Evolutionary conservation across 2,888 invertebrate genomes (phyloP), one percentile per base, ranked within the genome.

Genomic region (Nemotelus pantherinus): DNA sequence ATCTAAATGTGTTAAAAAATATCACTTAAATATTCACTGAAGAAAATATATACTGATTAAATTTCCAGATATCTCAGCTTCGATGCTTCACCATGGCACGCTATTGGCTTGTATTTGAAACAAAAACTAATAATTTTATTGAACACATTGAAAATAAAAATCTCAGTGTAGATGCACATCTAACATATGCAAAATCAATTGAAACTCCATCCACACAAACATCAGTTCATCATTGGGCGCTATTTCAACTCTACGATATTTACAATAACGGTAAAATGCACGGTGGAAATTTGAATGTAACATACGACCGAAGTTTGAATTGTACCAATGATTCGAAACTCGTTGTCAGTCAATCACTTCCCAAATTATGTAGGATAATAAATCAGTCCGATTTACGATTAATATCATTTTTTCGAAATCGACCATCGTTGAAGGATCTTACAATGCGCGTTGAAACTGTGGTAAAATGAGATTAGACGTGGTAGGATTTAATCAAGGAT

Each of bases 201-300:
- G 78, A 80, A 0, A 25, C 58, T n/a, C 78, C 74, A 53, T 57
- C 60, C 5, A 25, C 44, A n/a, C 43, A 50, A n/a, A 2, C 2
- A 9, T 74, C 57, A 7, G 45, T 25, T 25, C 25, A 25, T 25
- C 25, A 25, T 25, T 25, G 25, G 25, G 25, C 9, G 7, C 9
- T 55, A 55, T 74, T 74, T 60, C 43, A 47, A 6, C 50, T 84
- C 7, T 85, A 83, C 65, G 87, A 87, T 82, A 82, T 86, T 6
- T 87, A 86, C 77, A 86, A 86, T 63, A 84, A 84, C 57, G 87
- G 87, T 1, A 83, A 82, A 53, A 81, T 82, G 48, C 74, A 85
- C 70, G 87, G 87, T 10, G 87, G 86, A 0, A 78, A 81, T 45
- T 78, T 87, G 0, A 87, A 87, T 77, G 81, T 86, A 45, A 86